phyloP scores from a whole-genome alignment of 1,140 invertebrate species.

The Penaeus japonicus region DNA sequence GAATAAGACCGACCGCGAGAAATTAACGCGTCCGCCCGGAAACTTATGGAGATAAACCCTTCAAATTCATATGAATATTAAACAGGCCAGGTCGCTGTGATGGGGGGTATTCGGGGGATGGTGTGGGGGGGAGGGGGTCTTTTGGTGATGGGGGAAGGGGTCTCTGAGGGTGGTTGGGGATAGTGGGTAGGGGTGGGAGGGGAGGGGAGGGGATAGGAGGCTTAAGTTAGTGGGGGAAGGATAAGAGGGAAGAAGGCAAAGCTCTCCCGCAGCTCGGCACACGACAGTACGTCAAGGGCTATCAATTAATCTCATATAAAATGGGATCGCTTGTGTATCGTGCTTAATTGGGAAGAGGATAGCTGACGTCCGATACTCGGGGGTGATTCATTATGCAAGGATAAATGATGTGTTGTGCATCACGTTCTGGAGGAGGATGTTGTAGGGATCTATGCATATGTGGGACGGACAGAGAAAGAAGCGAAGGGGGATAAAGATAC shows the following conservation, averaged over 20 bases:
- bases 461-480: background rate
- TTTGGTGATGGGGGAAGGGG: too few relatives aligned
- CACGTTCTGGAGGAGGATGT: background rate
- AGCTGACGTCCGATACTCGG: background rate
- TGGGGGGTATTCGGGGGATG: background rate
- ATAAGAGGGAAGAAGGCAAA: too few relatives aligned
- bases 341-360: background rate
- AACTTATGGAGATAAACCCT: constrained; percentile 47
- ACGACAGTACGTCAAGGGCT: too few relatives aligned
- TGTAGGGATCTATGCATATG: too few relatives aligned
- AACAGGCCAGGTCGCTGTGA: constrained; percentile 15
- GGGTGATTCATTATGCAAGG: background rate
- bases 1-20: constrained; percentile 47
- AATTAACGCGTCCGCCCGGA: constrained; percentile 46
- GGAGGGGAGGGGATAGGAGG: too few relatives aligned
- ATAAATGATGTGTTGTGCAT: constrained; percentile 25
- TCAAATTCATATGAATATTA: constrained; percentile 55
- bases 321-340: too few relatives aligned
- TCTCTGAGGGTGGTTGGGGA: too few relatives aligned
- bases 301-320: too few relatives aligned
- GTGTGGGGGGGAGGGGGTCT: too few relatives aligned
- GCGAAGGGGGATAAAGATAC: background rate
- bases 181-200: too few relatives aligned
- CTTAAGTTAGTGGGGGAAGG: too few relatives aligned
- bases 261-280: too few relatives aligned